A percentile compares a stretch with the other conserved stretches of the same genome.
Evolutionary conservation across 1,140 invertebrate genomes (phyloP).

Genomic region (Pachyrhynchus sulphureomaculatus): DNA sequence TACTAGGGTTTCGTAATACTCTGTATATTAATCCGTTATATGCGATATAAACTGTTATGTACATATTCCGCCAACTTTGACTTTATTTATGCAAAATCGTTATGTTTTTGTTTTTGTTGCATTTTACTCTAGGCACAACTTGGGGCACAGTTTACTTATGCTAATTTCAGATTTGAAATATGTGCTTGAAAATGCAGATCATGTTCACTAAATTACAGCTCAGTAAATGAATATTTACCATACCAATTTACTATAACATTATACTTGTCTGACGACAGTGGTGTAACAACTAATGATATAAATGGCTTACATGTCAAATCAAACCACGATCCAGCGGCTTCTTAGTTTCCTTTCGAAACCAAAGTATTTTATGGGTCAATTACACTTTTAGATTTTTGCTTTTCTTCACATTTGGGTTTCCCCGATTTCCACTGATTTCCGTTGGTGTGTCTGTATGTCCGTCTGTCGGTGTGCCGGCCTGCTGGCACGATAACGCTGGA

Average conservation of each 20-base stretch:
- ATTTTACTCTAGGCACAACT: slow-evolving; percentile 2
- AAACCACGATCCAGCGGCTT: no score
- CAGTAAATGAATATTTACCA: slow-evolving; percentile 23
- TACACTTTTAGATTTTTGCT: no score
- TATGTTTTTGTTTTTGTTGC: slow-evolving; percentile 24
- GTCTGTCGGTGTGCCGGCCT: no score
- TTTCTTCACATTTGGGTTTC: no score
- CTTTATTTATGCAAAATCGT: slow-evolving; percentile 18
- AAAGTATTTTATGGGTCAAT: no score
- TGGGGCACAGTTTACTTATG: slow-evolving; percentile 22
- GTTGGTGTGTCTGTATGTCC: no score
- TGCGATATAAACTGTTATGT: slow-evolving; percentile 8
- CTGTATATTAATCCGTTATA: slow-evolving; percentile 5
- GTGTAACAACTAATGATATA: no score
- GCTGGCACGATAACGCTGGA: no score
- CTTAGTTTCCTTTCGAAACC: no score
- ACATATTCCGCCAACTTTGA: slow-evolving; percentile 22
- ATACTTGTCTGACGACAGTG: not conserved
- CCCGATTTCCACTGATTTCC: no score
- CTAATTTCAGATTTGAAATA: slow-evolving; percentile 21
- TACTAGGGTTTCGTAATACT: no score
- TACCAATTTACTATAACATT: slow-evolving; percentile 2
- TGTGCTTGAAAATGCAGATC: slow-evolving; percentile 23
- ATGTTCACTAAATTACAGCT: slow-evolving; percentile 13
- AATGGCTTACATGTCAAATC: no score